Evolutionary conservation across 2,888 invertebrate species (phyloP), one percentile per base, ranked within the genome.

Genomic region (Agrotis clavis): DNA sequence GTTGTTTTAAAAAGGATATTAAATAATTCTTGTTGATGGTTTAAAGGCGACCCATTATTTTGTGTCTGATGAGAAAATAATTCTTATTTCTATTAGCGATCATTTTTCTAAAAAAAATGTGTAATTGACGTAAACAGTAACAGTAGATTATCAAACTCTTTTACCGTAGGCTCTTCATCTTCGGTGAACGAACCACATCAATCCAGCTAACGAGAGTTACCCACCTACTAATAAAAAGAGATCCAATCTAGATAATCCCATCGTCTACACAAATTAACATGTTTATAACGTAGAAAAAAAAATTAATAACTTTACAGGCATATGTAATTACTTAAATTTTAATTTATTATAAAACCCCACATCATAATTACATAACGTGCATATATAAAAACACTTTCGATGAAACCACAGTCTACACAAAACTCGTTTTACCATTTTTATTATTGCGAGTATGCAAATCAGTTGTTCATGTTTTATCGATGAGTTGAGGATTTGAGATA

Each of bases 341-440:
- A 78, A 72, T 71, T 67, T 65, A 74, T 82, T 70, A 78, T 71
- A 73, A 77, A 71, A 74, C 63, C 72, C 62, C 69, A 67, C 68
- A 56, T 77, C 57, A 71, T 54, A 69, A 41, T 68, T 83, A 74
- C 65, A 68, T 77, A 85, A 85, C 16, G 25, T 59, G 68, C 21
- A 75, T 78, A 57, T 59, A 64, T 71, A 48, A 61, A 72, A 74
- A 73, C 79, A 85, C 85, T 85, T 85, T 85, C 85, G 62, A 77
- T 78, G 50, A 54, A 47, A 41, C 63, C 59, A 72, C 73, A 75
- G 19, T 61, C 25, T 18, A 68, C 56, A 62, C 54, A 51, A 61
- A 71, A 85, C 83, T 41, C 7, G 80, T 77, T 78, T 81, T 45
- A 41, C 16, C 18, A 14, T 25, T 71, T 53, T 63, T 71, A 65